Evolutionary conservation across 1,140 invertebrate genomes (phyloP).

Genomic region (Panonychus citri): DNA sequence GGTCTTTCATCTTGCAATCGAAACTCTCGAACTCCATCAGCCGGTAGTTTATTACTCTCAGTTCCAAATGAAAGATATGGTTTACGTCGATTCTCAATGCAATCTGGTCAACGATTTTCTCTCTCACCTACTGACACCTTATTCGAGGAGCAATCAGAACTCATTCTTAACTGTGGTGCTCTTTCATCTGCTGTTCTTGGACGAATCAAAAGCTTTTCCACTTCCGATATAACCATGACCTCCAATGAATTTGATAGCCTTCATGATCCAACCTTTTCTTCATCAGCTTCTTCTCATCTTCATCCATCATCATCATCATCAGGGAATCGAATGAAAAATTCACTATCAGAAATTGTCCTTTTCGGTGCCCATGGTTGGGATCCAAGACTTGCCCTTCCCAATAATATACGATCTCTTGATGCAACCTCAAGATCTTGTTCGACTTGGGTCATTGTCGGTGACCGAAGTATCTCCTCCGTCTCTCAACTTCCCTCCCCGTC

Average conservation of each 20-base stretch:
- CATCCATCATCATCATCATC: too few species aligned
- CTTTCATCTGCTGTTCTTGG: conserved; percentile 39
- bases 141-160: conserved; percentile 48
- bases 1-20: background rate
- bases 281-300: background rate
- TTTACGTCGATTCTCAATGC: background rate
- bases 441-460: conserved; percentile 59
- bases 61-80: conserved; percentile 2
- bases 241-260: background rate
- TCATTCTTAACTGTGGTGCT: conserved; percentile 46
- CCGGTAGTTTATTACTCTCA: background rate
- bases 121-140: conserved; percentile 33
- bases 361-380: conserved; percentile 2
- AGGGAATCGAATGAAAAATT: conserved; percentile 9
- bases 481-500: conserved; percentile 42
- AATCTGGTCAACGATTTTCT: background rate
- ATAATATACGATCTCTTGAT: conserved; percentile 27
- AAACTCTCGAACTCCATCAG: background rate
- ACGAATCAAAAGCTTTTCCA: conserved; percentile 53
- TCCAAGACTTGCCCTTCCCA: conserved; percentile 1
- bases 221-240: conserved; percentile 35
- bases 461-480: conserved; percentile 34
- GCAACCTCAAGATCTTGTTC: conserved; percentile 53
- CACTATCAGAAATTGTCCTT: conserved; percentile 12
- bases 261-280: too few species aligned